These are phyloP conservation scores for Epinotia bilunana DNA, from an alignment of 2,888 invertebrate genomes.

Conservation along the genomic window DNA sequence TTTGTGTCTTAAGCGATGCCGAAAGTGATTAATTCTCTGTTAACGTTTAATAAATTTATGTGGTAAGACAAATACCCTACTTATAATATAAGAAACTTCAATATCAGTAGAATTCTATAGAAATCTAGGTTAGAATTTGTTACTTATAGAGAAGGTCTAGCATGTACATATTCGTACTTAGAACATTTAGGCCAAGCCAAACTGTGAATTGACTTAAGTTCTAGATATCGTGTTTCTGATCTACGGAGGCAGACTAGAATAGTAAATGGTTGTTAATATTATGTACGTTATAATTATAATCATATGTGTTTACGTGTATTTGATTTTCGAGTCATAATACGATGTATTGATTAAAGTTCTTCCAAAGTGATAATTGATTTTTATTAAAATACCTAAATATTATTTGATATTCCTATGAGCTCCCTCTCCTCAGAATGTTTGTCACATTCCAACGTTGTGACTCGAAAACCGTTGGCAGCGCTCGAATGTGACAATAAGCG, in stretches of 20 bases:
- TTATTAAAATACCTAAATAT: constrained; percentile 18
- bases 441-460: not conserved
- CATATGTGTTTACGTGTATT: constrained; percentile 57
- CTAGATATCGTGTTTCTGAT: constrained; percentile 58
- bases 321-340: constrained; percentile 67
- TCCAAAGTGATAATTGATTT: constrained; percentile 60
- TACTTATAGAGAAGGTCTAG: constrained; percentile 53
- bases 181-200: constrained; percentile 69
- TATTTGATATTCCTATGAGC: too few relatives aligned
- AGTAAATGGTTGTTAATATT: constrained; percentile 61
- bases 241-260: constrained; percentile 54
- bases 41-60: constrained; percentile 9
- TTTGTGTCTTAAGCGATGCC: not conserved
- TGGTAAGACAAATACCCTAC: constrained; percentile 42
- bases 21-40: constrained; percentile 8
- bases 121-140: constrained; percentile 56
- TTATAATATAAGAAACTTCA: constrained; percentile 35
- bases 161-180: constrained; percentile 51
- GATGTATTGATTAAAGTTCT: constrained; percentile 70
- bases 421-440: too few relatives aligned
- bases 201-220: constrained; percentile 63
- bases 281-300: constrained; percentile 51
- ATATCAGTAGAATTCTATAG: constrained; percentile 51
- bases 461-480: not conserved
- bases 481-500: not conserved